phyloP scores from a whole-genome alignment of 2,888 invertebrate genomes.

The Rhorus exstirpatorius region DNA sequence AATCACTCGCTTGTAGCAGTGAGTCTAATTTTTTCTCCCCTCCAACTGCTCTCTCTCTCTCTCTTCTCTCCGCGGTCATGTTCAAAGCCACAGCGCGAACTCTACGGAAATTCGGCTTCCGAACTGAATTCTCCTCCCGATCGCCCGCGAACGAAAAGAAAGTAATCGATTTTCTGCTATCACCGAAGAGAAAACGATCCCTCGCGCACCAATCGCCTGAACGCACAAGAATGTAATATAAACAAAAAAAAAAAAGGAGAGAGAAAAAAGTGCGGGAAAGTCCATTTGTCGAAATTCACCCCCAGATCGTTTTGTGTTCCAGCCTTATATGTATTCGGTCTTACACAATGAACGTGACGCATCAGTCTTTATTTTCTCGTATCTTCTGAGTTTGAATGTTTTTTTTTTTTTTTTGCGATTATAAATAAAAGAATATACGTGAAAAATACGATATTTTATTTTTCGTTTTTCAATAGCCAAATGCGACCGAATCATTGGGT shows the following conservation, averaged over 20 bases:
- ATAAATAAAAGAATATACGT: too few relatives aligned
- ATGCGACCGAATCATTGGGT: too few relatives aligned
- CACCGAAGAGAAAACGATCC: background rate
- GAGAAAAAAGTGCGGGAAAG: constrained; percentile 23
- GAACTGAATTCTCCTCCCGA: constrained; percentile 35
- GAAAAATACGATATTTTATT: too few relatives aligned
- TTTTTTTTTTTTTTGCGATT: too few relatives aligned
- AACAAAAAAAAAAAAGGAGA: constrained; percentile 5
- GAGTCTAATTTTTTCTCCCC: constrained; percentile 60
- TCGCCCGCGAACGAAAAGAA: constrained; percentile 25
- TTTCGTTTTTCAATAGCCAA: too few relatives aligned
- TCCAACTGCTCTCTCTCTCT: constrained; percentile 14
- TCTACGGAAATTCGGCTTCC: constrained; percentile 61
- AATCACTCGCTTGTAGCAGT: constrained; percentile 75
- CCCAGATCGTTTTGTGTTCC: background rate
- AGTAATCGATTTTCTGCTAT: constrained; percentile 46
- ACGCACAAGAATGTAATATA: constrained; percentile 21
- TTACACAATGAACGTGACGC: background rate
- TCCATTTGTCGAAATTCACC: background rate
- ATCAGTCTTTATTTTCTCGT: background rate
- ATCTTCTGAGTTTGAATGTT: background rate
- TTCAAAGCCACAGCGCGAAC: constrained; percentile 22
- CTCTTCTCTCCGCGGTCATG: constrained; percentile 31
- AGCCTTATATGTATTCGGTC: background rate
- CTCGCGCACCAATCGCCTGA: background rate